Evolutionary conservation across 1,140 invertebrate genomes (phyloP).

Genomic region (Ptiloglossa arizonensis): DNA sequence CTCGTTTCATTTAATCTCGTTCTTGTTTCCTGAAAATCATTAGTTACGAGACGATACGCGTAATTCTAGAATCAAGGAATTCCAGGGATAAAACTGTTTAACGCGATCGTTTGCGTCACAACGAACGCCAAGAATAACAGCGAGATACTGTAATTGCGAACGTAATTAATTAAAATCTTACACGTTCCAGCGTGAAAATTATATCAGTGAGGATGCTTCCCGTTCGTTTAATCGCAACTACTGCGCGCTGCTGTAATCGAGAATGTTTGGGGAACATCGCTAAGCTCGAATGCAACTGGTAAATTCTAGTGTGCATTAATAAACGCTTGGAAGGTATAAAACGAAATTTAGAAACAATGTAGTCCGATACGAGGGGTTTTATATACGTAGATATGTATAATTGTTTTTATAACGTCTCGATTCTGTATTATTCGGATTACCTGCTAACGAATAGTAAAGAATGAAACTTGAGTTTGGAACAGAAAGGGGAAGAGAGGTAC

Average conservation of each 20-base stretch:
- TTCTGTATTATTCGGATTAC: too few species aligned
- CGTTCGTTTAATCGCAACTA: not conserved
- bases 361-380: too few species aligned
- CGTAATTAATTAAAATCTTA: slow-evolving; percentile 10
- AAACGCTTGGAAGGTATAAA: too few species aligned
- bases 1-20: slow-evolving; percentile 13
- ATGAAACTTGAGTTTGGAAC: too few species aligned
- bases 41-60: not conserved
- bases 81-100: not conserved
- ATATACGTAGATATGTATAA: too few species aligned
- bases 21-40: not conserved
- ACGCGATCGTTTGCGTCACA: not conserved
- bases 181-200: not conserved
- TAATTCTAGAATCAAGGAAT: not conserved
- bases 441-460: too few species aligned
- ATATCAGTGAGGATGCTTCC: not conserved
- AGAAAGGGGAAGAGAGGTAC: too few species aligned
- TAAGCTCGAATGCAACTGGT: too few species aligned
- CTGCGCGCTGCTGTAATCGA: not conserved
- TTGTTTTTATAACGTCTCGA: too few species aligned
- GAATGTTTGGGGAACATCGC: not conserved
- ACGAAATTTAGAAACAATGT: too few species aligned
- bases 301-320: too few species aligned
- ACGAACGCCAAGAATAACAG: not conserved
- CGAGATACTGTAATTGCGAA: not conserved